Evolutionary conservation across 2,888 invertebrate genomes (phyloP), one percentile per base, ranked within the genome.

Genomic region (Agrotis clavis): DNA sequence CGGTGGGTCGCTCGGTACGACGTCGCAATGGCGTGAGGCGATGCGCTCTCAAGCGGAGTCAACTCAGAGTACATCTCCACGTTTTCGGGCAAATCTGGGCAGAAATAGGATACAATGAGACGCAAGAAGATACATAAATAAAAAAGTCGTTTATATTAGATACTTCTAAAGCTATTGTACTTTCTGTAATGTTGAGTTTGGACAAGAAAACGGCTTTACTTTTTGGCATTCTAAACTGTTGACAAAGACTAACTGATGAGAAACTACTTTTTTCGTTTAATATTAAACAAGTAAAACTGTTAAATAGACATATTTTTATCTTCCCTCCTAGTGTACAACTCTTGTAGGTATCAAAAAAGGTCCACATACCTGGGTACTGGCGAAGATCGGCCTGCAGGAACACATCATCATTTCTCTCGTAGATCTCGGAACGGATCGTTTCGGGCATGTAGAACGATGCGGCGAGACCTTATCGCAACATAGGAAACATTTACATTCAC

Each of bases 31-130:
- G 98, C 98, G 82, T 97, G 97, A 65, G 97, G 97, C 56, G 96
- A 90, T 30, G 95, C 93, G 21, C 97, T 97, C 94, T 99, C 99
- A 73, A 99, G 93, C 0, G 99, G 99, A 86, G 97, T 98, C 85
- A 99, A 93, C 81, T 98, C 98, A 81, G 98, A 97, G 94, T 99
- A 99, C 93, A 98, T 98, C 90, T 99, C 99, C 77, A 99, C 98
- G 92, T 98, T 98, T 82, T 97, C 97, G 0, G 99, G 99, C 84
- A 99, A 93, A 89, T 98, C 98, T 97, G 94, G 83, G 92, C 50
- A 47, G 4, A 65, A 21, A 50, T 4, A 41, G 13, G 1, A 51
- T 25, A 25, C 13, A 51, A 25, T 57, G 25, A 25, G 21, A 14
- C 35, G 6, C 25, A 21, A 41, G 9, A 21, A 41, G 9, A 35